Conservation (phyloP, 2,797 vertebrate genomes). For the Margarornis squamiger region DNA sequence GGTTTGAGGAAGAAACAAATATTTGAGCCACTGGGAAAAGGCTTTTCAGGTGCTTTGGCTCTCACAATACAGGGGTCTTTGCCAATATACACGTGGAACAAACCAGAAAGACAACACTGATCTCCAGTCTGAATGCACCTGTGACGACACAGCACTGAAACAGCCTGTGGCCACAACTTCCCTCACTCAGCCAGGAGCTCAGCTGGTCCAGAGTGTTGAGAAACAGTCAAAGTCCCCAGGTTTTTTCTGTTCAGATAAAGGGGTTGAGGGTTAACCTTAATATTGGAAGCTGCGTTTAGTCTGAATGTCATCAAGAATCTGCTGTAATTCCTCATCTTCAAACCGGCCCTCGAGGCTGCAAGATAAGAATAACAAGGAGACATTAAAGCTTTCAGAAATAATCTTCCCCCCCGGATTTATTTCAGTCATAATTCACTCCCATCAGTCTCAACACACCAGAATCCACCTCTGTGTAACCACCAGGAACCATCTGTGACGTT, state of each 20-base stretch:
- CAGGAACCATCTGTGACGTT: neutral
- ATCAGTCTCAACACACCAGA: neutral
- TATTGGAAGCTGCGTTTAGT: slow-evolving; percentile 98
- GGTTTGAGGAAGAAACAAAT: neutral
- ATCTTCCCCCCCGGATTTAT: neutral
- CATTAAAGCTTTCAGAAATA: neutral
- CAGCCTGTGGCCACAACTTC: neutral
- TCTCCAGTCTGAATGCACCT: neutral
- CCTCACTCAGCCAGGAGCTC: neutral
- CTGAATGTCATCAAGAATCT: slow-evolving; percentile 97
- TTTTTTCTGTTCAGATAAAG: neutral
- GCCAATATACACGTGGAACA: neutral
- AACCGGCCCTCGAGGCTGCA: slow-evolving; percentile 92
- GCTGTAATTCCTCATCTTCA: slow-evolving; percentile 95
- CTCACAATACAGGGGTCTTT: neutral
- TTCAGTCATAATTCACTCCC: neutral
- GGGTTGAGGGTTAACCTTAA: slow-evolving; percentile 42
- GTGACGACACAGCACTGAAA: neutral
- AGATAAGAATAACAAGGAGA: neutral
- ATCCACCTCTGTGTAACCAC: neutral
- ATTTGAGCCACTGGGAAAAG: neutral
- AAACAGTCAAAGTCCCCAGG: neutral
- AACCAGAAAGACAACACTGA: neutral
- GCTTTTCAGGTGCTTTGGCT: neutral
- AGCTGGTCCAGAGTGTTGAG: neutral